Evolutionary conservation across 2,113 vertebrate species (phyloP).

Genomic region (Malurus cyaneus): DNA sequence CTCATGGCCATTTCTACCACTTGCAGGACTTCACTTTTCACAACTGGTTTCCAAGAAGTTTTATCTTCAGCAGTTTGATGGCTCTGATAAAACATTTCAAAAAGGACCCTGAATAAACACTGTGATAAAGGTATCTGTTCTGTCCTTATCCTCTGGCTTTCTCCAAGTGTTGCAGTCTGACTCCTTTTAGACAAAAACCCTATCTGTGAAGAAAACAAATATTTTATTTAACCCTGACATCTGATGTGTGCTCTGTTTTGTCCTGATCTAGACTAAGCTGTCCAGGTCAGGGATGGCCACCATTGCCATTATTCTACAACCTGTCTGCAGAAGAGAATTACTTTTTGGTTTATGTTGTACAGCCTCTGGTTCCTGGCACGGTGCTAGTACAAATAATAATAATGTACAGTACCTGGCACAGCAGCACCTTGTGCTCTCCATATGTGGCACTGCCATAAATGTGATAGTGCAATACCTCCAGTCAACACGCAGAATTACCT

Average conservation of each 20-base stretch:
- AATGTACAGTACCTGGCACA: constrained; percentile 38
- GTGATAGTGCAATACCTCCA: constrained; percentile 14
- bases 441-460: constrained; percentile 36
- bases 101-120: not conserved
- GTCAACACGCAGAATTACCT: not conserved
- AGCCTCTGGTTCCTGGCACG: not conserved
- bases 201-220: not conserved
- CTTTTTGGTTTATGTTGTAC: constrained; percentile 64
- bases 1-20: not conserved
- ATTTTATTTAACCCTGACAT: not conserved
- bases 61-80: not conserved
- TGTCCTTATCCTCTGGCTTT: not conserved
- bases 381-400: constrained; percentile 65
- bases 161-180: not conserved
- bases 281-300: constrained; percentile 33
- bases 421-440: not conserved
- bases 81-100: not conserved
- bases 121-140: not conserved
- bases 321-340: constrained; percentile 39
- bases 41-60: not conserved
- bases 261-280: constrained; percentile 37
- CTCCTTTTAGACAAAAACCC: not conserved
- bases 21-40: not conserved
- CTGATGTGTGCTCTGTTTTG: not conserved
- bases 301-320: constrained; percentile 55